phyloP scores from a whole-genome alignment of 2,797 vertebrate genomes.

The Acrossocheilus wenchowensis region DNA sequence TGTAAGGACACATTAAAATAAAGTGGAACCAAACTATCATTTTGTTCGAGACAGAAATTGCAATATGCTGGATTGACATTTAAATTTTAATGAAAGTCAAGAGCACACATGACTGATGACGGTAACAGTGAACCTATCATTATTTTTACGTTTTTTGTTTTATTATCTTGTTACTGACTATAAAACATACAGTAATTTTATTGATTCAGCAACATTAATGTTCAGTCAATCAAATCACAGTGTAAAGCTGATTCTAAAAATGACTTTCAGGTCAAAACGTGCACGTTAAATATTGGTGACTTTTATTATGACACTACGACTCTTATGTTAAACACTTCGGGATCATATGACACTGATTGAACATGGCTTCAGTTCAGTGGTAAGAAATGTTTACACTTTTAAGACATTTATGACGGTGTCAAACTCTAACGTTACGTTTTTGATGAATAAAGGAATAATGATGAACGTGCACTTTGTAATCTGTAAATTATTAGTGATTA shows the following conservation, averaged over 20 bases:
- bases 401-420: background rate
- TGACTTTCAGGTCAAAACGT: background rate
- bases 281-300: background rate
- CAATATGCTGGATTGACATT: background rate
- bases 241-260: no score
- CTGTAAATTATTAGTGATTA: background rate
- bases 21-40: background rate
- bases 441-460: background rate
- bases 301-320: conserved; percentile 40
- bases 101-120: background rate
- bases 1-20: background rate
- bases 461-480: background rate
- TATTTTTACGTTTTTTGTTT: no score
- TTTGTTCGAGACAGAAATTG: background rate
- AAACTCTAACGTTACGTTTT: background rate
- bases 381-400: conserved; percentile 67
- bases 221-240: no score
- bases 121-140: no score
- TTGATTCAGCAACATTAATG: background rate
- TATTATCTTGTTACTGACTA: no score
- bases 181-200: background rate
- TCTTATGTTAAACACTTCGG: background rate
- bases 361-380: conserved; percentile 82
- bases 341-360: conserved; percentile 74
- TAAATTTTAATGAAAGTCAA: background rate